Evolutionary conservation across 2,797 vertebrate genomes (phyloP).

Genomic region (Odontamblyopus rebecca): DNA sequence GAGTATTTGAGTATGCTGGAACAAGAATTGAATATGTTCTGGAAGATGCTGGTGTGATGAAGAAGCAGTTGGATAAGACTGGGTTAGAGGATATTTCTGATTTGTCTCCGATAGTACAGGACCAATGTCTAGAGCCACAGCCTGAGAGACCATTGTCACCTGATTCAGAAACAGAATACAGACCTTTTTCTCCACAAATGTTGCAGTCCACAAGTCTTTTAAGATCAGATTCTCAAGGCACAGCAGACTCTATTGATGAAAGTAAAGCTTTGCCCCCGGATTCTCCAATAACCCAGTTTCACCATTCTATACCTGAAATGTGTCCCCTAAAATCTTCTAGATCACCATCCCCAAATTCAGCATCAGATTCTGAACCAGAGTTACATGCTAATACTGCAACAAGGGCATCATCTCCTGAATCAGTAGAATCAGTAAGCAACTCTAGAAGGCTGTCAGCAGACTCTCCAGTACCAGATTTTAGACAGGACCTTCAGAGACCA

Average conservation of each 20-base stretch:
- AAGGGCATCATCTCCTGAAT: conserved; percentile 52
- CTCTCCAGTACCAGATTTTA: conserved; percentile 40
- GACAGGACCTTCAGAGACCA: conserved; percentile 11
- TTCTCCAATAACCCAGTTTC: conserved; percentile 33
- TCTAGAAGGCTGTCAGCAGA: conserved; percentile 42
- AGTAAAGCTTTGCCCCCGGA: conserved; percentile 32
- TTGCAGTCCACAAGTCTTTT: background rate
- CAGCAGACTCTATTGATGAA: conserved; percentile 20
- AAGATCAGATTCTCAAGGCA: conserved; percentile 27
- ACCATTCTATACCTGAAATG: conserved; percentile 2
- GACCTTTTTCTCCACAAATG: conserved; percentile 12
- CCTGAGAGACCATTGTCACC: conserved; percentile 8
- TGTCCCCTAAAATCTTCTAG: background rate
- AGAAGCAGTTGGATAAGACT: conserved; percentile 7
- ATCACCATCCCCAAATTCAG: conserved; percentile 34
- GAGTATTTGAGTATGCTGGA: conserved; percentile 45
- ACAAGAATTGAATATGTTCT: conserved; percentile 42
- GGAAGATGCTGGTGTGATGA: conserved; percentile 17
- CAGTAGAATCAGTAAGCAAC: conserved; percentile 36
- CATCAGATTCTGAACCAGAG: conserved; percentile 30
- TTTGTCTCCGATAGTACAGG: background rate
- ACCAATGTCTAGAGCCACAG: background rate
- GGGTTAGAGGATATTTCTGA: conserved; percentile 8
- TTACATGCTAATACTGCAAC: conserved; percentile 15
- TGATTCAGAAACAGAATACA: conserved; percentile 26